Evolutionary conservation across 2,113 vertebrate species (phyloP), one percentile per base, ranked within the genome.

Genomic region (Antennarius striatus): DNA sequence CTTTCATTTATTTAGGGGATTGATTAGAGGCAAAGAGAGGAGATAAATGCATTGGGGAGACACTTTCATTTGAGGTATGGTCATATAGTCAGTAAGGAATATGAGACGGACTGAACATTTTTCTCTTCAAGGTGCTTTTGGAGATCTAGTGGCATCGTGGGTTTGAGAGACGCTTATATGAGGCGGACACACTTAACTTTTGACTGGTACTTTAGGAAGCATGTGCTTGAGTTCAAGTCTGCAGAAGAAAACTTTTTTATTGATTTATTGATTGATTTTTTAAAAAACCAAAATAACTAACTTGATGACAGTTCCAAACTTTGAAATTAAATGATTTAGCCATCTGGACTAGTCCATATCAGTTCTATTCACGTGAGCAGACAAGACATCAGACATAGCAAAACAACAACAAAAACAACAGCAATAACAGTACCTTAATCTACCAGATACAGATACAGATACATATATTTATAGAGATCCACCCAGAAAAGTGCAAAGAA

Each of bases 1-100:
- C 70, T 82, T 85, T 89, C 81, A 88, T 91, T 89, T 87, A 88
- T 90, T 91, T 77, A 66, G 70, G 68, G 84, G 88, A 91, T 91
- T 87, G 90, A 92, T 92, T 90, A 77, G 87, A 86, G 77, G 82
- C 83, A 71, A 71, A 74, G 68, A 68, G 77, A 76, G 75, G 40
- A 88, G 90, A 91, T 80, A 62, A 86, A 91, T 91, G 84, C 81
- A 86, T 78, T 82, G 70, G 82, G 80, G 87, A 80, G 78, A 83
- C 79, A 70, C 79, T 79, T 82, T 83, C 74, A 63, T 86, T 86
- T 91, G 87, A 92, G 76, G 86, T 88, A 89, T 90, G 75, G 79
- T 83, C 71, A 63, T 77, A 73, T 56, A 87, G 84, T 82, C 84
- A 79, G 73, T 71, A 81, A 81, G 76, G 86, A 84, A 85, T 86